A percentile compares a stretch with the other conserved stretches of the same genome.
phyloP scores from a whole-genome alignment of 2,113 vertebrate genomes.

The Myrmecophaga tridactyla region DNA sequence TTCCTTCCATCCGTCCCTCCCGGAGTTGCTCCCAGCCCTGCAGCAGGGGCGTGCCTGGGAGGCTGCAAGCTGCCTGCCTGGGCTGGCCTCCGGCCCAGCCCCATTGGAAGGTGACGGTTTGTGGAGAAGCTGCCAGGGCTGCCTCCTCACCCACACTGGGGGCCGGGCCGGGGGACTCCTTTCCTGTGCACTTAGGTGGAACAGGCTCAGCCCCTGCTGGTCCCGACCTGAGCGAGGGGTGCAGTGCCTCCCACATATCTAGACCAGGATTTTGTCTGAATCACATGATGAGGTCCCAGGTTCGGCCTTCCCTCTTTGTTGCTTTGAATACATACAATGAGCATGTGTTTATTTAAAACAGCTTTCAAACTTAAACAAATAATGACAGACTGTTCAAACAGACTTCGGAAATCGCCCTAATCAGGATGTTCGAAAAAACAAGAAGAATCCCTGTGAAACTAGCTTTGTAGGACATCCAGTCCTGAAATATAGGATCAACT shows the following conservation, averaged over 20 bases:
- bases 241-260: neutral
- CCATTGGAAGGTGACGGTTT: neutral
- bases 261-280: neutral
- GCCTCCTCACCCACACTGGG: no score
- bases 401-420: slow-evolving; percentile 84
- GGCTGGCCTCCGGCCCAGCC: neutral
- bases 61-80: neutral
- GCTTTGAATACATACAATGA: slow-evolving; percentile 83
- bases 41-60: neutral
- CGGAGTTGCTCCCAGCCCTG: neutral
- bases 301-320: slow-evolving; percentile 55
- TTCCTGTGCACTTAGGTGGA: no score
- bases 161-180: neutral
- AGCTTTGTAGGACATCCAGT: slow-evolving; percentile 77
- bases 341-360: slow-evolving; percentile 85
- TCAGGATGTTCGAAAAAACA: slow-evolving; percentile 84
- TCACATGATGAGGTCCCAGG: neutral
- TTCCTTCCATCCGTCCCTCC: accelerated
- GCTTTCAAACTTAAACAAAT: slow-evolving; percentile 86
- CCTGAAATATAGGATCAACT: slow-evolving; percentile 65
- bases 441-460: slow-evolving; percentile 69
- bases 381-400: slow-evolving; percentile 87
- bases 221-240: neutral
- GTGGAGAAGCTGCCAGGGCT: neutral
- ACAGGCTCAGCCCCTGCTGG: neutral